Evolutionary conservation across 64 coral and sea anemone genomes (phyloP), one percentile per base, ranked within the genome.

Genomic region (Dendronephthya gigantea): DNA sequence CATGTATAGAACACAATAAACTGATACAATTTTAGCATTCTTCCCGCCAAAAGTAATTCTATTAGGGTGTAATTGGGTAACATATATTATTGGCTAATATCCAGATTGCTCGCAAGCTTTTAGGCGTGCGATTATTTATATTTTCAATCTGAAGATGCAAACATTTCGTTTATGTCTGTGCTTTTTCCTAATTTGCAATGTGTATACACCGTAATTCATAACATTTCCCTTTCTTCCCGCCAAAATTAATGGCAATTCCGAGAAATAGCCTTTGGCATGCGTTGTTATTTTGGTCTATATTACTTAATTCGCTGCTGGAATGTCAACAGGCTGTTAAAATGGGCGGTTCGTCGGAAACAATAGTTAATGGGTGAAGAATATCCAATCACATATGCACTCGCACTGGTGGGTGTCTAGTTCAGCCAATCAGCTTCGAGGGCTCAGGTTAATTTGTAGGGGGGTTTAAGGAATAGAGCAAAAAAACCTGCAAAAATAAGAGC

Each of bases 271-370:
- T 62, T 2, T 19, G 55, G 55, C 55, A 45, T 45, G 55, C 8
- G 19, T 7, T 62, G 55, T 62, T 62, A 62, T 62, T 62, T 62
- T 62, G 55, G 55, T 62, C 55, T 27, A 62, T 62, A 62, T 62
- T 16, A n/a, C 25, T n/a, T 62, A 62, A 62, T 62, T 62, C 55
- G 55, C 16, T 23, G 55, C 25, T 62, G 55, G 55, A 79, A 39
- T 79, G 72, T 79, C 72, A 79, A 79, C 72, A 79, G 31, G 30
- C 72, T 9, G 72, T 79, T 79, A 79, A 79, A 79, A 34, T 29
- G 32, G 72, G 72, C 72, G 72, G 25, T 19, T 4, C 29, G 36
- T 14, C 72, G 72, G 72, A 79, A 79, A 79, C 72, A 79, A 79
- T 36, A 39, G 36, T 29, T 79, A 79, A 79, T 79, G 72, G 36